phyloP scores from a whole-genome alignment of 1,140 invertebrate genomes.

The Penaeus indicus region DNA sequence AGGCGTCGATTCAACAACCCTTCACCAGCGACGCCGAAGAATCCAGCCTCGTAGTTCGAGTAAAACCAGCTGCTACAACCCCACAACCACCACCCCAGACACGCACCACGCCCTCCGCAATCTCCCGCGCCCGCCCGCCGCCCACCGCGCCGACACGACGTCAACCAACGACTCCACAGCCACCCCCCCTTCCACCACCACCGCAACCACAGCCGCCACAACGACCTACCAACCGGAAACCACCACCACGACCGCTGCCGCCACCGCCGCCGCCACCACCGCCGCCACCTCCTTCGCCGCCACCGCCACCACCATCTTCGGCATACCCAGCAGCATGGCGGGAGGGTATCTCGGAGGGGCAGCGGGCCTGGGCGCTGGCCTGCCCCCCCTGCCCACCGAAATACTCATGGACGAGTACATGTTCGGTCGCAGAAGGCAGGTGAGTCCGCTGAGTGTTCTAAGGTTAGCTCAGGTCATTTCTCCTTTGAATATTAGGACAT shows the following conservation, averaged over 20 bases:
- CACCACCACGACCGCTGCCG: neutral
- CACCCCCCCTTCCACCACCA: neutral
- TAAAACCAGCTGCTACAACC: too few species aligned
- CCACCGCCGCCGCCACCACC: neutral
- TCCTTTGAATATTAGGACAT: neutral
- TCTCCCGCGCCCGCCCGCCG: neutral
- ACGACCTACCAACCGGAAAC: neutral
- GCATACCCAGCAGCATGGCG: conserved; percentile 47
- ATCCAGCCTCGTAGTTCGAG: too few species aligned
- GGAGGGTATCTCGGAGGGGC: conserved; percentile 64
- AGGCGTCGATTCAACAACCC: too few species aligned
- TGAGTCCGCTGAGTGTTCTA: conserved; percentile 68
- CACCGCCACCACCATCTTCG: conserved; percentile 27
- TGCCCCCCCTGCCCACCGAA: conserved; percentile 86
- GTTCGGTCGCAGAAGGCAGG: conserved; percentile 88
- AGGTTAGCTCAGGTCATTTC: neutral
- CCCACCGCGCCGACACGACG: too few species aligned
- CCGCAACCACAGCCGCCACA: neutral
- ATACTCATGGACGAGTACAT: conserved; percentile 87
- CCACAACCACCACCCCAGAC: too few species aligned
- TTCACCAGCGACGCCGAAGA: too few species aligned
- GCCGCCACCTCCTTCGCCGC: neutral
- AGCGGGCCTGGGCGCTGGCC: conserved; percentile 77
- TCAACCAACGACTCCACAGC: neutral
- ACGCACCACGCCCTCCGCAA: neutral